Base-by-base conservation (phyloP, 2,888 invertebrate species). In the Arenicola marina region DNA sequence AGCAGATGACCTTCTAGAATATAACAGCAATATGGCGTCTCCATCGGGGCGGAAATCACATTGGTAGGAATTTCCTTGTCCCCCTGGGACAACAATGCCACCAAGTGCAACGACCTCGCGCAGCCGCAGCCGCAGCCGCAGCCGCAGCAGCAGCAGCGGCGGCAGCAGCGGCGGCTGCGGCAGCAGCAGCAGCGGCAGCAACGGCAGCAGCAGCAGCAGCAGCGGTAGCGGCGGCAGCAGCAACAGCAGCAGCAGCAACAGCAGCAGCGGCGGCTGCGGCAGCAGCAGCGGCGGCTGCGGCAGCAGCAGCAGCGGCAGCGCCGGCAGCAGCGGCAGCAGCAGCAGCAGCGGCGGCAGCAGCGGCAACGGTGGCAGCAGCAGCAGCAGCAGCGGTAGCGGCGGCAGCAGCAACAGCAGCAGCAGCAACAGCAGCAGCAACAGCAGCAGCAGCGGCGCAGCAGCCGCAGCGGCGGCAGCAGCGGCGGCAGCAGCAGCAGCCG, bases 171-270 rank as follows among this genome's bases (percentile, higher is more conserved):
- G n/a, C n/a, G n/a, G n/a, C n/a, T n/a, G n/a, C n/a, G n/a, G n/a
- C n/a, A n/a, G n/a, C n/a, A n/a, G n/a, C n/a, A n/a, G n/a, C n/a
- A n/a, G n/a, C n/a, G n/a, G n/a, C n/a, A n/a, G n/a, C n/a, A n/a
- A n/a, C n/a, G n/a, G n/a, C n/a, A n/a, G 61, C 33, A 56, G 56
- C 33, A 56, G 34, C 28, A 56, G 48, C 21, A 57, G 34, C 48
- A 38, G 61, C 15, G 29, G 56, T 38, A 24, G 57, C 33, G 32
- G 57, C 32, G 29, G 61, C 2, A 34, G 45, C 33, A 34, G 57
- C 26, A 38, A 51, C n/a, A 59, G 38, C 11, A 58, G 56, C 29
- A 46, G 61, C 3, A 59, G 57, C 43, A 59, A 51, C 34, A 59
- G 61, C 3, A 33, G 46, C 31, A 33, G 2, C 2, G 24, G 44